Percentiles rank a stretch among this genome's conserved stretches.
These are phyloP conservation scores for Pyralis farinalis DNA, from an alignment of 2,888 invertebrate species.

Conservation along the genomic window DNA sequence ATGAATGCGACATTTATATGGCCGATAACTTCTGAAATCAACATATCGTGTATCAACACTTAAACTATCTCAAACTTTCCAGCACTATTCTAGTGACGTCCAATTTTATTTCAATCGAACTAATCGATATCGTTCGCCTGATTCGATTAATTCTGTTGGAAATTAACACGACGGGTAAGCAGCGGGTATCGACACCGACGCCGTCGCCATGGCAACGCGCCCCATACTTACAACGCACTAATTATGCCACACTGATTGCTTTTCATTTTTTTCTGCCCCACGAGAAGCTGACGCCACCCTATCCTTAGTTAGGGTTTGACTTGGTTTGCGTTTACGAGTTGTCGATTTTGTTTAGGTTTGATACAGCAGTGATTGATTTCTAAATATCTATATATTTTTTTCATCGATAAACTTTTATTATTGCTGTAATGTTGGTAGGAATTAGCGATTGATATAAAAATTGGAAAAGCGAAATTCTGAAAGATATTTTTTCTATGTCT, in stretches of 20 bases:
- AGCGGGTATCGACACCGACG: slow-evolving; percentile 69
- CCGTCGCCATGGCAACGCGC: slow-evolving; percentile 72
- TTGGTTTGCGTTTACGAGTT: slow-evolving; percentile 41
- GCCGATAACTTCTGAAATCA: no score
- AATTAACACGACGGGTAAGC: slow-evolving; percentile 75
- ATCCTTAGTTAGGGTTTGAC: slow-evolving; percentile 54
- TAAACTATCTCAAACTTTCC: slow-evolving; percentile 7
- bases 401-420: no score
- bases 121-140: slow-evolving; percentile 64
- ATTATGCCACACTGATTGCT: slow-evolving; percentile 81
- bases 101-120: slow-evolving; percentile 45
- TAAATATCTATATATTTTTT: no score
- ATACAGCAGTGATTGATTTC: no score
- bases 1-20: no score
- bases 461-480: not conserved
- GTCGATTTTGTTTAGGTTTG: slow-evolving; percentile 24
- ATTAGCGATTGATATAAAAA: no score
- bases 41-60: slow-evolving; percentile 1
- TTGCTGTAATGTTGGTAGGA: no score
- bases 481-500: no score
- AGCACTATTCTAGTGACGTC: slow-evolving; percentile 28
- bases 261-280: slow-evolving; percentile 77
- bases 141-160: slow-evolving; percentile 76
- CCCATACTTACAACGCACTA: slow-evolving; percentile 80
- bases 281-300: slow-evolving; percentile 75